Conservation (phyloP, 2,888 invertebrate genomes). For the Andricus curvator region DNA sequence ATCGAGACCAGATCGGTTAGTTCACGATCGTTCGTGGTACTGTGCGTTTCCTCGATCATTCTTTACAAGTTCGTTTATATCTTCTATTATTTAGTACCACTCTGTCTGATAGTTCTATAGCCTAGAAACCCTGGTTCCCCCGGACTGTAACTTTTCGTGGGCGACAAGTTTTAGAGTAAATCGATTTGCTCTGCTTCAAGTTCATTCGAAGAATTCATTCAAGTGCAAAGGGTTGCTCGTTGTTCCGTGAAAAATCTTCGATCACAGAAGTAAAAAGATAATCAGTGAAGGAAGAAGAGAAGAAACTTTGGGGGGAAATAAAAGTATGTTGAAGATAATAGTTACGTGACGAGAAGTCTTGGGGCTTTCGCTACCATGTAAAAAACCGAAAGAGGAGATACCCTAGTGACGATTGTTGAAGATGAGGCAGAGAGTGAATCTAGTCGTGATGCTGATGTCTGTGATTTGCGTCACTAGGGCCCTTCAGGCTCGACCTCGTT, state of each 20-base stretch:
- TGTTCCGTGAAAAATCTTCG: background rate
- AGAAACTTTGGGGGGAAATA: background rate
- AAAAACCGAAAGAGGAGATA: background rate
- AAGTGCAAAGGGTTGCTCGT: slow-evolving; percentile 2
- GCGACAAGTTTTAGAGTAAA: background rate
- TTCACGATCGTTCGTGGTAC: slow-evolving; percentile 72
- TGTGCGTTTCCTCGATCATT: slow-evolving; percentile 59
- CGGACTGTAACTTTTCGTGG: background rate
- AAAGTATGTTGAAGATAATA: slow-evolving; percentile 27
- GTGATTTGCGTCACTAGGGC: slow-evolving; percentile 51
- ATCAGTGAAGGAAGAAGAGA: background rate
- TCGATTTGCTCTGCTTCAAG: slow-evolving; percentile 1
- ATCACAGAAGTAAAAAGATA: background rate
- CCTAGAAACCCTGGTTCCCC: background rate
- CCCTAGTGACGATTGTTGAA: slow-evolving; percentile 47
- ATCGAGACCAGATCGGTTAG: slow-evolving; percentile 74
- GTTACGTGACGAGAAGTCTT: slow-evolving; percentile 24
- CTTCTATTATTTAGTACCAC: background rate
- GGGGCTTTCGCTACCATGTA: slow-evolving; percentile 43
- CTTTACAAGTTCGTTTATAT: background rate
- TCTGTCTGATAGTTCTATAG: background rate
- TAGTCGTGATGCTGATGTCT: slow-evolving; percentile 65
- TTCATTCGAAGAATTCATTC: background rate
- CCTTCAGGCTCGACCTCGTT: slow-evolving; percentile 43
- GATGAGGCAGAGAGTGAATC: slow-evolving; percentile 66